phyloP scores from a whole-genome alignment of 2,113 vertebrate species.

The Protobothrops mucrosquamatus region DNA sequence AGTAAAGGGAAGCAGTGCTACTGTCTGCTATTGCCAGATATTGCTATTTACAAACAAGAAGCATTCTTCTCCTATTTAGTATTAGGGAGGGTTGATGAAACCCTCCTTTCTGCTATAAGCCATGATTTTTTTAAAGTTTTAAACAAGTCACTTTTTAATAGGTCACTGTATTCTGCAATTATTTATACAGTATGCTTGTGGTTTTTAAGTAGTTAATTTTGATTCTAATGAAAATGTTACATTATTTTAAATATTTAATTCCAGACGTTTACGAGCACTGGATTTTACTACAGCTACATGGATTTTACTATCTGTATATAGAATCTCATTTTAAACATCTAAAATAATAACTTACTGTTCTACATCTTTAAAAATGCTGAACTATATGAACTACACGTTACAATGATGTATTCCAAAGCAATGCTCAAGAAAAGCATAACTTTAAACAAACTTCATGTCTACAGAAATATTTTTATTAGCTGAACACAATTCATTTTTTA shows the following conservation, averaged over 20 bases:
- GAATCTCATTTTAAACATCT: neutral
- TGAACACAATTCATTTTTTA: slow-evolving; percentile 2
- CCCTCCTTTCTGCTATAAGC: neutral
- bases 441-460: neutral
- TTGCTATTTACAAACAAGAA: neutral
- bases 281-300: neutral
- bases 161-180: neutral
- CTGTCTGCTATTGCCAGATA: neutral
- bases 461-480: neutral
- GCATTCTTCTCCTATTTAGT: neutral
- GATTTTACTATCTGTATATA: neutral
- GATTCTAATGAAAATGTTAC: neutral
- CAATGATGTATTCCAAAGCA: slow-evolving; percentile 16
- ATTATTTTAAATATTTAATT: neutral
- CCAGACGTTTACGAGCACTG: accelerated
- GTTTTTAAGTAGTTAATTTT: neutral
- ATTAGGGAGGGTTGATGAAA: neutral
- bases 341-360: neutral
- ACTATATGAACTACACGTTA: neutral
- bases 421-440: neutral
- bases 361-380: neutral
- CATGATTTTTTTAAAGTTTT: neutral
- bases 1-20: neutral
- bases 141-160: neutral
- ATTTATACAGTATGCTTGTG: neutral